Evolutionary conservation across 2,797 vertebrate species (phyloP), one percentile per base, ranked within the genome.

Genomic region (Amphiprion clarkii): DNA sequence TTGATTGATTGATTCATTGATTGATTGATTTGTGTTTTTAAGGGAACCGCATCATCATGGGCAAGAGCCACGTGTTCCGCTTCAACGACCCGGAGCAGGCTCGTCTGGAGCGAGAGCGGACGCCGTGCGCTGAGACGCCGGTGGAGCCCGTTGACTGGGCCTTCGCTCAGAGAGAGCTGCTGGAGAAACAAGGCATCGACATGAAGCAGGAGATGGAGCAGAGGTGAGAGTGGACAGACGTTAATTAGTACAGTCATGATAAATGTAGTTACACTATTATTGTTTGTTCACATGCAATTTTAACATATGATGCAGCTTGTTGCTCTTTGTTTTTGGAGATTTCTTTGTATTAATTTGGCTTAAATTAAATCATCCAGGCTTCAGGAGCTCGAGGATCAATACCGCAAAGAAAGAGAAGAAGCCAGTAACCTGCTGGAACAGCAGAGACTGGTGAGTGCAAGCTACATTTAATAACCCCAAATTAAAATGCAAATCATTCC

Each of bases 201-300:
- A 99, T 99, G 98, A 99, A 99, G 91, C 97, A 98, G 93, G 98
- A 99, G 92, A 99, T 99, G 98, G 97, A 98, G 90, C 96, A 99
- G 93, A 96, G 98, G 98, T 98, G 75, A 10, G 64, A 62, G 52
- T 10, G 65, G 55, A 33, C 12, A 29, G 33, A 25, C 25, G 5
- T n/a, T n/a, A 12, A 21, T 65, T 2, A 17, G 3, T 49, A 49
- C 9, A 21, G n/a, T 21, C 9, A 12, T n/a, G 7, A 21, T 10
- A 16, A 44, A 16, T 44, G 12, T 42, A 14, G 17, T 46, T 6
- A 46, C 19, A 6, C 19, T 19, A 7, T 19, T 46, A 19, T 46
- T 6, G 6, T 10, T 51, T n/a, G 48, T 49, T 19, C 8, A 19
- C 4, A 19, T 14, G 55, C n/a, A 1, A 21, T 10, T 36, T 72